phyloP scores from a whole-genome alignment of 2,797 vertebrate genomes.

The Hephaestus fuliginosus region DNA sequence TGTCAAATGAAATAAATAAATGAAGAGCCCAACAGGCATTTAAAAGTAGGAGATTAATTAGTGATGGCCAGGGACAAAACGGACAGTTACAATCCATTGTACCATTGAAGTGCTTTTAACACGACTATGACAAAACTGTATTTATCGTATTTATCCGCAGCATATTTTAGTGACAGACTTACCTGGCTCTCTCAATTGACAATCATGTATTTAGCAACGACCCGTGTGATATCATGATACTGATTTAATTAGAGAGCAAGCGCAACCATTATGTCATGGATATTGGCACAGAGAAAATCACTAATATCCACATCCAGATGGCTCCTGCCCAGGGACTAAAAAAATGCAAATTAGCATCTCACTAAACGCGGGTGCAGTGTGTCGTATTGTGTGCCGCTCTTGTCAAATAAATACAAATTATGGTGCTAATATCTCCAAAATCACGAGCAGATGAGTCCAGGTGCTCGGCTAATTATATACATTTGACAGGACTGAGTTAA shows the following conservation, averaged over 20 bases:
- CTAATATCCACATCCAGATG: conserved; percentile 72
- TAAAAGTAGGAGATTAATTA: conserved; percentile 40
- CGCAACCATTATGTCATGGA: conserved; percentile 39
- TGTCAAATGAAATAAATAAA: conserved; percentile 56
- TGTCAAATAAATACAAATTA: conserved; percentile 76
- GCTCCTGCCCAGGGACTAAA: conserved; percentile 54
- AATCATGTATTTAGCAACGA: conserved; percentile 43
- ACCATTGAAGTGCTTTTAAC: conserved; percentile 1
- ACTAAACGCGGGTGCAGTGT: conserved; percentile 52
- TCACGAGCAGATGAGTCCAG: conserved; percentile 59
- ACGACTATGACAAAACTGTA: conserved; percentile 14
- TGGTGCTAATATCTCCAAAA: conserved; percentile 57
- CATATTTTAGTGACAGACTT: conserved; percentile 7
- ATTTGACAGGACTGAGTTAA: conserved; percentile 65
- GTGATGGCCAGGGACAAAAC: conserved; percentile 2
- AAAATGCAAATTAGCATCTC: conserved; percentile 63
- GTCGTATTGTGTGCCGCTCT: conserved; percentile 45
- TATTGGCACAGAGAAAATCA: conserved; percentile 63
- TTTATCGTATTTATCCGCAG: conserved; percentile 6
- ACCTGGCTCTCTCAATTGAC: conserved; percentile 39
- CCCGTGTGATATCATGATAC: conserved; percentile 39
- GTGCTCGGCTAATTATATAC: conserved; percentile 69
- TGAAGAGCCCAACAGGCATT: conserved; percentile 6
- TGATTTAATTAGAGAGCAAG: conserved; percentile 67
- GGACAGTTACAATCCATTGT: neutral